Conservation (phyloP, 2,113 vertebrate genomes). For the Hiodon alosoides region DNA sequence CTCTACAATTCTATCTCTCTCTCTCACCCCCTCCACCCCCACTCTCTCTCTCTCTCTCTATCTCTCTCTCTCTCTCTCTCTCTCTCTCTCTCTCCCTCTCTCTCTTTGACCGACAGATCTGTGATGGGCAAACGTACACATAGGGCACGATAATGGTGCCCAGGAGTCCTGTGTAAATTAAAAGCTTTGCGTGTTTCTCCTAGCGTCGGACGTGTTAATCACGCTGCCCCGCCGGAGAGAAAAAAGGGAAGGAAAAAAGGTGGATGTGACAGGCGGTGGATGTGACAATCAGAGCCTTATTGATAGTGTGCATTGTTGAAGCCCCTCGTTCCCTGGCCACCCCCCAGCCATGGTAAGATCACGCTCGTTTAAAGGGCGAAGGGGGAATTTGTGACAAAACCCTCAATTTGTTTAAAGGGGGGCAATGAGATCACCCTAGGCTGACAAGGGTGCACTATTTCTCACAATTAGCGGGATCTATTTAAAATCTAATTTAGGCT, state of each 20-base stretch:
- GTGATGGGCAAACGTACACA: conserved; percentile 67
- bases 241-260: neutral
- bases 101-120: conserved; percentile 45
- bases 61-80: conserved; percentile 5
- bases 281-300: conserved; percentile 4
- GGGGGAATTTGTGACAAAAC: neutral
- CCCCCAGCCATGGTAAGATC: conserved; percentile 2
- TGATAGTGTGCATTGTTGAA: conserved; percentile 5
- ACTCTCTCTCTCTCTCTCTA: too few species aligned
- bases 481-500: conserved; percentile 22
- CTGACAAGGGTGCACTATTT: conserved; percentile 22
- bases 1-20: too few species aligned
- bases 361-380: neutral
- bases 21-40: too few species aligned
- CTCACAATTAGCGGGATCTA: conserved; percentile 22
- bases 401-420: conserved; percentile 7
- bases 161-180: conserved; percentile 58
- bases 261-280: neutral
- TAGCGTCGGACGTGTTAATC: conserved; percentile 57
- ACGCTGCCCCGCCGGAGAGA: conserved; percentile 19
- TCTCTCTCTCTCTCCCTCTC: conserved; percentile 44
- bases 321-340: neutral
- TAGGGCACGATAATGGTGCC: conserved; percentile 62
- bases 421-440: conserved; percentile 9
- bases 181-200: conserved; percentile 58